A percentile compares a stretch with the other conserved stretches of the same genome.
phyloP scores from a whole-genome alignment of 2,888 invertebrate genomes.

The Platycheirus rosarum region DNA sequence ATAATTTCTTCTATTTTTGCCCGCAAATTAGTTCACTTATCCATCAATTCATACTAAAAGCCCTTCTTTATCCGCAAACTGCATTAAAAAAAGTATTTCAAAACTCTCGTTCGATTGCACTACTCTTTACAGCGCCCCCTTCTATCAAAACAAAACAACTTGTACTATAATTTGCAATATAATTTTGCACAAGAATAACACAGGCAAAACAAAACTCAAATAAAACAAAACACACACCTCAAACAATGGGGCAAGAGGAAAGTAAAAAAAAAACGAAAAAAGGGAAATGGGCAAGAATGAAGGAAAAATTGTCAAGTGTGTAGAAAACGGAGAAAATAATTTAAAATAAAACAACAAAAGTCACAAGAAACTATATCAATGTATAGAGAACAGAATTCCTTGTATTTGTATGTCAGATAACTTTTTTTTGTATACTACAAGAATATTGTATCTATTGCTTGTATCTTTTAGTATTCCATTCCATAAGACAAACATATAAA shows the following conservation, averaged over 20 bases:
- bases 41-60: constrained; percentile 32
- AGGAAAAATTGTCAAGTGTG: constrained; percentile 67
- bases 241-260: constrained; percentile 30
- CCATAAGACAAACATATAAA: constrained; percentile 56
- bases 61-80: constrained; percentile 5
- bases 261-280: constrained; percentile 14
- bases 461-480: constrained; percentile 64
- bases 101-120: not conserved
- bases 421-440: constrained; percentile 47
- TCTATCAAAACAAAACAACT: constrained; percentile 31
- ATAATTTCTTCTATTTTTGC: constrained; percentile 66
- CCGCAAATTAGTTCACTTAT: constrained; percentile 63
- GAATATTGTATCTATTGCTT: constrained; percentile 71
- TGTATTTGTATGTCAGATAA: constrained; percentile 62
- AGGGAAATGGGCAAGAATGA: not conserved
- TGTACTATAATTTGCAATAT: constrained; percentile 69
- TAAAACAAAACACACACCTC: constrained; percentile 27
- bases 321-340: constrained; percentile 46
- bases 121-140: not conserved
- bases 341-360: constrained; percentile 26
- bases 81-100: constrained; percentile 49
- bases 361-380: constrained; percentile 27
- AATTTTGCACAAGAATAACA: constrained; percentile 53
- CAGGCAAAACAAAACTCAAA: constrained; percentile 35
- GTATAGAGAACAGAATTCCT: constrained; percentile 10